Evolutionary conservation across 1,140 invertebrate species (phyloP), one percentile per base, ranked within the genome.

Genomic region (Arion vulgaris): DNA sequence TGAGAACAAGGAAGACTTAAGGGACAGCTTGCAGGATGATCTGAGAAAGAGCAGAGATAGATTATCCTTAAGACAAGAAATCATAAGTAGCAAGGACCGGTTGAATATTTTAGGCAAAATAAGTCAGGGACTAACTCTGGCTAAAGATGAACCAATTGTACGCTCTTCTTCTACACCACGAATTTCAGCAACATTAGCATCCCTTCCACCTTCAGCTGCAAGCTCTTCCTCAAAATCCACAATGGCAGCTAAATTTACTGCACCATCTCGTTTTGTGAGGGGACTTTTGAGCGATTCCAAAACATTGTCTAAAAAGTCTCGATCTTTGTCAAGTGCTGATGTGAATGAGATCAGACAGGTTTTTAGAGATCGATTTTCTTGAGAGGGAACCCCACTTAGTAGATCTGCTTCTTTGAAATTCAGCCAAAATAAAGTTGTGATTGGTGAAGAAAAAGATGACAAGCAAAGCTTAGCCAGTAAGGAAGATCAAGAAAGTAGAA

Each of bases 311-410:
- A 39, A 39, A n/a, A 81, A 81, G 66, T 81, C 80, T 7, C 13
- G 80, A 38, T 81, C 80, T 0, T 62, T 81, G 23, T 81, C 80
- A 1, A 81, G 38, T 38, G 51, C 49, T 7, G 71, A 81, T 81
- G 51, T 74, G 11, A 53, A 17, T 68, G 80, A 81, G 1, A 38
- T 62, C 15, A 49, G 36, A 23, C 51, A 32, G 17, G 41, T 71
- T 39, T 81, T 73, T 26, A 36, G 49, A 32, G 80, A 81, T 38
- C 73, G 80, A 41, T 57, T 73, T 38, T 81, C 80, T 26, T 81
- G 80, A 72, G 39, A 41, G 80, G 69, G 80, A 81, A 36, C 34
- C 34, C n/a, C 68, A 7, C 34, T 72, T 71, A 32, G 36, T 19
- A 79, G 41, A 79, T 28, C 57, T 28, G 1, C 34, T 26, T 36